Evolutionary conservation across 2,888 invertebrate species (phyloP), one percentile per base, ranked within the genome.

Genomic region (Oscheius onirici): DNA sequence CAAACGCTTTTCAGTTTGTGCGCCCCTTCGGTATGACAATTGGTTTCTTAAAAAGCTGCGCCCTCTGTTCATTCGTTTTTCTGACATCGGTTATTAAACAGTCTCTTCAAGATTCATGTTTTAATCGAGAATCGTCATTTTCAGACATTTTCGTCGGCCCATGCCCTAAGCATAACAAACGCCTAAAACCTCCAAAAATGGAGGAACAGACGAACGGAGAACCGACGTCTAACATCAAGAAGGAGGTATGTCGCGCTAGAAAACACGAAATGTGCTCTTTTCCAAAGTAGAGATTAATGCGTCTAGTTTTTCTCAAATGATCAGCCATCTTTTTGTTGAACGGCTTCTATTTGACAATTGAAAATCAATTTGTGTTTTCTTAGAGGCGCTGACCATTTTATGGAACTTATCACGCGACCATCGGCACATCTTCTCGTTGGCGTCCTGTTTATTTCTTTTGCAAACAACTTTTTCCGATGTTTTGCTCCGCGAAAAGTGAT

Each of bases 361-460:
- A 46, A 15, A 46, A 46, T 17, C 46, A 46, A 46, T 46, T 46
- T 10, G 46, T 46, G 20, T 46, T 46, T 34, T 34, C 34, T 6
- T 34, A 6, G 34, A 34, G 34, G 34, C 34, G 34, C 34, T 34
- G 34, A 34, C 34, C n/a, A 20, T 34, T 55, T 58, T 41, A 15
- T 58, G 58, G 58, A 58, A 58, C 40, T 58, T 58, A 58, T 58
- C 58, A 58, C 58, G 41, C 15, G 58, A 40, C 43, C 55, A 24
- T 11, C 22, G 15, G 26, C 11, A 34, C 41, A 41, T 58, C 40
- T 58, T 58, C n/a, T 22, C n/a, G 34, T 55, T 34, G 34, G 34
- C 34, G 34, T 15, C 20, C 46, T 40, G 58, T 40, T 41, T 40
- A 41, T n/a, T 22, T 13, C 24, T 22, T 24, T 13, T 11, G 41